Evolutionary conservation across 1,140 invertebrate genomes (phyloP), one percentile per base, ranked within the genome.

Genomic region (Euura saliciscinereae): DNA sequence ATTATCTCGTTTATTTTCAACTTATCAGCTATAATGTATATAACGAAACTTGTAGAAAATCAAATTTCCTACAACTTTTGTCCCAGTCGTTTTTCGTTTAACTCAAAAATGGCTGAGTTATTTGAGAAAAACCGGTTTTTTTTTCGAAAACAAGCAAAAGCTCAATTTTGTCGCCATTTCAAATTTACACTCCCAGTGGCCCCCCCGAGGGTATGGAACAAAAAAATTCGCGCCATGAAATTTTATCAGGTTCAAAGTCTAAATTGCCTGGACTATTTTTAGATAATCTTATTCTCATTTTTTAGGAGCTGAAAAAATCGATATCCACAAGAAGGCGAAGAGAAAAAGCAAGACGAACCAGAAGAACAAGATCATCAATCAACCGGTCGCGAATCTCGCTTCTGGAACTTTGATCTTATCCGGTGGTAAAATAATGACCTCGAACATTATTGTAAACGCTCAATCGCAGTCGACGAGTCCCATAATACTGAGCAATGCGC

Each of bases 361-460:
- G 43, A 64, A 74, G 3, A 76, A 78, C 43, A 80, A 82, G 65
- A 74, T 74, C n/a, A 74, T 78, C 68, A 79, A 75, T 69, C 78
- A 77, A 69, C 78, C 84, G 2, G 75, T 85, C 13, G 77, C 78
- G 4, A 86, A 78, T 80, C 72, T 87, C 64, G 76, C 83, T 44
- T 75, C 85, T 3, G 84, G 81, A 3, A 84, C 86, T 46, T 69
- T 87, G 1, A 85, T 88, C 11, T 76, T 87, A 44, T 86, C 86
- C 2, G 78, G 80, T 46, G 80, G 83, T 45, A 88, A 88, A 76
- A 78, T 88, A 74, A 83, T 88, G 13, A 77, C 85, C 4, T 79
- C 85, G 51, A 88, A 88, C 44, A 86, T 88, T 10, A 81, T 87
- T 68, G 85, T 88, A 51, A 87, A 84, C 74, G 73, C 80, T 45